Base-by-base conservation (phyloP, 1,140 invertebrate genomes). In the Riptortus pedestris region DNA sequence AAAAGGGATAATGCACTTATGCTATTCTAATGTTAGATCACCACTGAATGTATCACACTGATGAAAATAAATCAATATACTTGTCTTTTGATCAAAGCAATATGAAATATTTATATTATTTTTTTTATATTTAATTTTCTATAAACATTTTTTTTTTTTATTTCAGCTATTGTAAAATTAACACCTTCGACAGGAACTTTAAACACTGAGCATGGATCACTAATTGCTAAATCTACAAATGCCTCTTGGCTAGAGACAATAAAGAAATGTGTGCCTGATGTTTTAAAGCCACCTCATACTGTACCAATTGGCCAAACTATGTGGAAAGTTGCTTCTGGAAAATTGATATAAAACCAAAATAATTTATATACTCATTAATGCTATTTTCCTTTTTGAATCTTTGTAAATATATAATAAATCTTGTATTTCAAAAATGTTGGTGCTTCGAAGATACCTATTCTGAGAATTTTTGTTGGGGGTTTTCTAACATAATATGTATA, bases 191-290 rank as follows among this genome's bases (percentile, higher is more conserved):
- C 20, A 31, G 62, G 64, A 11, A 51, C 51, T 0, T 57, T 69
- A 2, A 69, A 64, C 9, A 71, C 72, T 24, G 71, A 73, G 1
- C 72, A 73, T 2, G 65, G 79, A 27, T 67, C 72, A 24, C 71
- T 77, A 63, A 69, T 60, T 16, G 68, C 65, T 0, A 61, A 72
- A 60, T 72, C 75, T 62, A 71, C 76, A 20, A 69, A 71, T 20
- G 69, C 74, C 55, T 69, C 76, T 24, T 77, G 76, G 79, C 67
- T 71, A 60, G 66, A 74, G 60, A 77, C 78, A 45, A 74, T 77
- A 69, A 73, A 74, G 64, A 71, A 70, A 52, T 78, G 75, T 59
- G 73, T 77, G 64, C 76, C 78, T 33, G 76, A 78, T 38, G 75
- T 74, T 0, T 73, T 80, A 29, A 72, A 75, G 65, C 72, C 73